A percentile compares a stretch with the other conserved stretches of the same genome.
These are phyloP conservation scores for Drosophila atripex DNA, from an alignment of 2,888 invertebrate species.

Conservation along the genomic window DNA sequence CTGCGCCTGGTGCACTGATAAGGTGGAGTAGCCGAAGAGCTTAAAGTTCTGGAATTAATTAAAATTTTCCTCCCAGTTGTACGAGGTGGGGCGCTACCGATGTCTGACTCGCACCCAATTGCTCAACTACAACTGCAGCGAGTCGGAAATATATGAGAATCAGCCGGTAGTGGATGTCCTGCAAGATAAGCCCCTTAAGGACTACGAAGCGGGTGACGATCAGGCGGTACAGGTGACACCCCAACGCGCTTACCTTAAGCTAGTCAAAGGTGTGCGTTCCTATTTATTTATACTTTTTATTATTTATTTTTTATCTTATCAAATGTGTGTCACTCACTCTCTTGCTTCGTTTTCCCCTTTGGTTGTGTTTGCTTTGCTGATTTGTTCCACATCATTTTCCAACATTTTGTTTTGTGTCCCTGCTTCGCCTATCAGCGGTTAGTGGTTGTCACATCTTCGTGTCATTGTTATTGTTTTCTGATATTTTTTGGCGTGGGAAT, in stretches of 20 bases:
- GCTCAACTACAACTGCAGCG: constrained; percentile 67
- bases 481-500: constrained; percentile 61
- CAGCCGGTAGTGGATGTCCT: constrained; percentile 65
- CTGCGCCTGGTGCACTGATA: constrained; percentile 83
- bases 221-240: constrained; percentile 87
- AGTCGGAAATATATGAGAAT: constrained; percentile 75
- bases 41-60: background rate
- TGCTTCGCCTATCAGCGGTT: constrained; percentile 58
- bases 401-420: constrained; percentile 44
- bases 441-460: constrained; percentile 42
- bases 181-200: constrained; percentile 70
- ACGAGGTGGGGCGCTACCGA: constrained; percentile 63
- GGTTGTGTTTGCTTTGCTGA: constrained; percentile 58
- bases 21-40: constrained; percentile 58
- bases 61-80: constrained; percentile 55
- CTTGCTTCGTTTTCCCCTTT: constrained; percentile 5
- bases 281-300: background rate
- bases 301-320: constrained; percentile 32
- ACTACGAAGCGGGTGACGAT: constrained; percentile 79
- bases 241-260: constrained; percentile 86
- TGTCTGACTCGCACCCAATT: constrained; percentile 77
- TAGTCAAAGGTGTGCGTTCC: constrained; percentile 85
- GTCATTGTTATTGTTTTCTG: constrained; percentile 27
- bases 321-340: constrained; percentile 25
- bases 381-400: constrained; percentile 61